Evolutionary conservation across 2,797 vertebrate genomes (phyloP), one percentile per base, ranked within the genome.

Genomic region (Syngnathus rostellatus): DNA sequence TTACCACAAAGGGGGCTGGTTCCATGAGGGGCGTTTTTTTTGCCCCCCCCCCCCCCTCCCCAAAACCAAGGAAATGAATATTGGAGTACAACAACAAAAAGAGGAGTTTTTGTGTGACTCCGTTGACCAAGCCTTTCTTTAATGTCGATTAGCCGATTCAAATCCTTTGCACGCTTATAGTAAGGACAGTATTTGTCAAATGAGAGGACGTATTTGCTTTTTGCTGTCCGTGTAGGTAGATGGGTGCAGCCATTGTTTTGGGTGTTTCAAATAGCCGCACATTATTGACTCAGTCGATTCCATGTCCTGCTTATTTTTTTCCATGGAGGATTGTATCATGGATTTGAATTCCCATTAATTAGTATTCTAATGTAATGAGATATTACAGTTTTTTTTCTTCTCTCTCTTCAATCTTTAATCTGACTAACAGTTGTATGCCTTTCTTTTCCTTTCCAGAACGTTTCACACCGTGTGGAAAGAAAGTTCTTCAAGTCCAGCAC

Each of bases 401-500:
- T 9, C 38, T 65, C 5, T 14, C 41, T 39, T 40, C 31, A 65
- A 51, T n/a, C 37, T 25, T 53, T 7, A 59, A n/a, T 39, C 19
- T 25, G 21, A 4, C 8, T 66, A 58, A 66, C 31, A 45, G 40
- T 55, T 50, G 31, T 65, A 9, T 57, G 38, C 43, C 9, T 62
- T 10, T 51, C n/a, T 60, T 31, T 73, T 89, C 70, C 8, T 77
- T 81, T 81, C 92, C 95, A 84, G 76, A 84, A 88, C 83, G 81
- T 76, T 91, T 88, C 86, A 80, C 86, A 87, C 71, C 80, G 84
- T 84, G 91, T 93, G 89, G 91, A 88, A 92, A 89, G 89, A 90
- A 87, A 77, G 86, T 88, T 87, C 90, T 79, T 82, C 85, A 88
- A 77, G n/a, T 86, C 94, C 92, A 92, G 93, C 93, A 94, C 93